Evolutionary conservation across 1,140 invertebrate genomes (phyloP).

Genomic region (Drosophila fuyamai): DNA sequence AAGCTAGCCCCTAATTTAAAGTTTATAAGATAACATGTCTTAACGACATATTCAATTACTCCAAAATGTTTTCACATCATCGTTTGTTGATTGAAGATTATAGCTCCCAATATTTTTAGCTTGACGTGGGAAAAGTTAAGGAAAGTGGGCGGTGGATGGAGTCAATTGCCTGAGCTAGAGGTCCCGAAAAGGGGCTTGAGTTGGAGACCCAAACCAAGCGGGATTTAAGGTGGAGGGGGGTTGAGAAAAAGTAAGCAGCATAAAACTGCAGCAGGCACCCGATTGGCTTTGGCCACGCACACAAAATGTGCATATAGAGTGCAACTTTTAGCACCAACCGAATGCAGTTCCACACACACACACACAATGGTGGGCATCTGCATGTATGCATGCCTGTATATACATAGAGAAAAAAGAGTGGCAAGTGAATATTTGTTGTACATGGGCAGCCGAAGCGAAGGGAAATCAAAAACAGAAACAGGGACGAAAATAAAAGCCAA

Average conservation of each 20-base stretch:
- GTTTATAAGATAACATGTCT: constrained; percentile 22
- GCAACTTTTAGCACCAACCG: constrained; percentile 84
- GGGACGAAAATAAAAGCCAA: constrained; percentile 38
- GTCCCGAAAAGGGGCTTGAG: constrained; percentile 21
- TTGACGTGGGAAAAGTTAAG: constrained; percentile 13
- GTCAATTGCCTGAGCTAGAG: constrained; percentile 23
- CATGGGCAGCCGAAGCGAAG: constrained; percentile 57
- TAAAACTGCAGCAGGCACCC: constrained; percentile 69
- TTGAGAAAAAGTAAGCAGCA: constrained; percentile 65
- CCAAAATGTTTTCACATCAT: constrained; percentile 38
- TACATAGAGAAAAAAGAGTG: constrained; percentile 65
- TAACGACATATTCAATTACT: constrained; percentile 36
- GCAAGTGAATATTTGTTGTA: constrained; percentile 78
- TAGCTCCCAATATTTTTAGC: constrained; percentile 26
- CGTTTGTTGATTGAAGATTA: constrained; percentile 18
- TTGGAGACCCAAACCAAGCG: neutral
- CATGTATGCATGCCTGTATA: constrained; percentile 20
- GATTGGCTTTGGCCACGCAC: constrained; percentile 82
- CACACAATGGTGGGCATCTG: constrained; percentile 3
- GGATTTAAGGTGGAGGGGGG: no score
- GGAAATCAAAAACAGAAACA: constrained; percentile 56
- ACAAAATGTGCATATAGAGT: constrained; percentile 84
- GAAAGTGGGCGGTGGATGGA: constrained; percentile 17
- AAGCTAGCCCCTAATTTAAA: neutral
- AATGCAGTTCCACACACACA: constrained; percentile 74